These are phyloP conservation scores for Hetaerina titia DNA, from an alignment of 2,888 invertebrate genomes.

Conservation along the genomic window DNA sequence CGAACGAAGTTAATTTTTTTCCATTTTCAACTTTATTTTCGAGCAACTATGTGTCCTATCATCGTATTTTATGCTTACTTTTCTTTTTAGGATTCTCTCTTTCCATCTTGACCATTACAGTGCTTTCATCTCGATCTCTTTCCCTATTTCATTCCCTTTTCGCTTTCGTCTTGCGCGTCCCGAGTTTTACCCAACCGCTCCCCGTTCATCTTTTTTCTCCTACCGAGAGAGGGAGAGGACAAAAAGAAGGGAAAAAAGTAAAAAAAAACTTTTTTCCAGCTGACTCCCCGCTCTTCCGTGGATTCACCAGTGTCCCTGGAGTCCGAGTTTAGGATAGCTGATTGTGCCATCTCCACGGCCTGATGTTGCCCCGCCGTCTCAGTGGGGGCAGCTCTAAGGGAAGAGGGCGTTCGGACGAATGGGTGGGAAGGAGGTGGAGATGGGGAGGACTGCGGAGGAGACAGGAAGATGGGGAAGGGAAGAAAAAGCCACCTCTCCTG, in stretches of 20 bases:
- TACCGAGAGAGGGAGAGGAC: not conserved
- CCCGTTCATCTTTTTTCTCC: not conserved
- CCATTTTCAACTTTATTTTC: too few relatives aligned
- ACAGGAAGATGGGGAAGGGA: not conserved
- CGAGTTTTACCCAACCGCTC: too few relatives aligned
- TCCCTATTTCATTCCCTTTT: not conserved
- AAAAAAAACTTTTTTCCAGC: not conserved
- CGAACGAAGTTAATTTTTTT: too few relatives aligned
- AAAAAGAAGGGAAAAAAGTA: not conserved
- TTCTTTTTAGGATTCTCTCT: too few relatives aligned
- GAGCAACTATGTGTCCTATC: too few relatives aligned
- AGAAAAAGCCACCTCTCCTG: not conserved
- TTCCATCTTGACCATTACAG: too few relatives aligned
- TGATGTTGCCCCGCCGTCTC: not conserved
- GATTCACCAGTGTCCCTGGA: not conserved
- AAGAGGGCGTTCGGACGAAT: not conserved
- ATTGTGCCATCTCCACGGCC: conserved; percentile 50
- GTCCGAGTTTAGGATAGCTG: conserved; percentile 46
- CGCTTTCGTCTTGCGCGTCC: not conserved
- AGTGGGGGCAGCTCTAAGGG: not conserved
- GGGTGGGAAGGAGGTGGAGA: not conserved
- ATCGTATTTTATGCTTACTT: too few relatives aligned
- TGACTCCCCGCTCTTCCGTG: not conserved
- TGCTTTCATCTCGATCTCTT: not conserved
- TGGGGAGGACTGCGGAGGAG: not conserved